Conservation (phyloP, 2,888 invertebrate species). For the Drosophila fulvimacula region DNA sequence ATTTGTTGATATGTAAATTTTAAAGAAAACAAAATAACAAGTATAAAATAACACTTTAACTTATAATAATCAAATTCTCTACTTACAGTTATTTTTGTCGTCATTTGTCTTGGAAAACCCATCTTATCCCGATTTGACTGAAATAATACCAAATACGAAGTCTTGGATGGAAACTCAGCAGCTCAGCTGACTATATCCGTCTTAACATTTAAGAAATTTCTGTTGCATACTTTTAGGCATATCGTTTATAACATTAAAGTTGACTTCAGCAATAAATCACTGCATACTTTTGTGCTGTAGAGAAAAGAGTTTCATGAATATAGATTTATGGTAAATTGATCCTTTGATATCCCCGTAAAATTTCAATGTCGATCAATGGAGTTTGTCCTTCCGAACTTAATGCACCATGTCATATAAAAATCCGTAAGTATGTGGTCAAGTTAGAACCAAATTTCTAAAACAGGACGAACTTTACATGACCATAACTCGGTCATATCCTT, state of each 20-base stretch:
- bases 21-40: too few relatives aligned
- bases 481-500: not conserved
- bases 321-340: not conserved
- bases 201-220: not conserved
- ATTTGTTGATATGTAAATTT: constrained; percentile 88
- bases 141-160: not conserved
- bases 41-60: too few relatives aligned
- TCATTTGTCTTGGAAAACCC: not conserved
- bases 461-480: not conserved
- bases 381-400: not conserved
- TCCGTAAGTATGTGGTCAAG: not conserved
- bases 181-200: not conserved
- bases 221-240: constrained; percentile 2
- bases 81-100: not conserved
- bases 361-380: not conserved
- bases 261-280: not conserved
- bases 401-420: not conserved
- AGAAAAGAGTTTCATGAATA: too few relatives aligned
- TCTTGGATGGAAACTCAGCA: too few relatives aligned
- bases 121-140: not conserved
- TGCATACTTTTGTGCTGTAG: not conserved
- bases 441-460: not conserved
- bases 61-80: too few relatives aligned
- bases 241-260: not conserved
- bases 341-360: not conserved